A percentile compares a stretch with the other conserved stretches of the same genome.
Conservation (phyloP, 2,888 invertebrate species). For the Leucoma salicis region DNA sequence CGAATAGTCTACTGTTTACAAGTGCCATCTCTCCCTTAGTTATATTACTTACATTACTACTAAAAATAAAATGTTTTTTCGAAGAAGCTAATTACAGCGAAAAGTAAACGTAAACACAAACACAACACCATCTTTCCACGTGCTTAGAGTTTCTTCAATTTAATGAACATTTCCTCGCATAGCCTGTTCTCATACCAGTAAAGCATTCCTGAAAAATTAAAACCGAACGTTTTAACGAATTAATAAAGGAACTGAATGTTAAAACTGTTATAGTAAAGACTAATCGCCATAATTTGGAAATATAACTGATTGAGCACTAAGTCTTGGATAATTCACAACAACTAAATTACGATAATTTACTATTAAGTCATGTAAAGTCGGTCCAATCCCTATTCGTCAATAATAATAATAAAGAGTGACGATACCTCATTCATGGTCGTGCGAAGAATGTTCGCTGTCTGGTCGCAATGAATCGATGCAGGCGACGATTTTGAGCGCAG, state of each 20-base stretch:
- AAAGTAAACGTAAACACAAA: too few species aligned
- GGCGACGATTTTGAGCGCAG: slow-evolving; percentile 97
- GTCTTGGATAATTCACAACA: too few species aligned
- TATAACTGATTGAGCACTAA: too few species aligned
- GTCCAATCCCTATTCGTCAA: too few species aligned
- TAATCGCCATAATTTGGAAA: too few species aligned
- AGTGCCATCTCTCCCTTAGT: not conserved
- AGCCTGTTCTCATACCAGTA: not conserved
- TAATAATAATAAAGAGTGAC: too few species aligned
- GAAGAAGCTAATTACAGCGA: not conserved
- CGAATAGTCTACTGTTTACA: not conserved
- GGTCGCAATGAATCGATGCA: slow-evolving; percentile 92
- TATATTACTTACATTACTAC: not conserved
- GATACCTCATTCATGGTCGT: slow-evolving; percentile 64
- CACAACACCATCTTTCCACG: not conserved
- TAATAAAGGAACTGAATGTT: too few species aligned
- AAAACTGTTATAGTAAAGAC: too few species aligned
- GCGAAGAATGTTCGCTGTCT: slow-evolving; percentile 70
- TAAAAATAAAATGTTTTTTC: not conserved
- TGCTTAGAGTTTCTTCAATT: not conserved
- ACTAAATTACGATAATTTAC: too few species aligned
- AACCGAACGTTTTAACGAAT: too few species aligned
- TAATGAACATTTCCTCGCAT: not conserved
- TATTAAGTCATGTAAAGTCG: too few species aligned
- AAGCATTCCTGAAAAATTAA: not conserved